These are phyloP conservation scores for Pammene fasciana DNA, from an alignment of 2,888 invertebrate genomes.

Conservation along the genomic window DNA sequence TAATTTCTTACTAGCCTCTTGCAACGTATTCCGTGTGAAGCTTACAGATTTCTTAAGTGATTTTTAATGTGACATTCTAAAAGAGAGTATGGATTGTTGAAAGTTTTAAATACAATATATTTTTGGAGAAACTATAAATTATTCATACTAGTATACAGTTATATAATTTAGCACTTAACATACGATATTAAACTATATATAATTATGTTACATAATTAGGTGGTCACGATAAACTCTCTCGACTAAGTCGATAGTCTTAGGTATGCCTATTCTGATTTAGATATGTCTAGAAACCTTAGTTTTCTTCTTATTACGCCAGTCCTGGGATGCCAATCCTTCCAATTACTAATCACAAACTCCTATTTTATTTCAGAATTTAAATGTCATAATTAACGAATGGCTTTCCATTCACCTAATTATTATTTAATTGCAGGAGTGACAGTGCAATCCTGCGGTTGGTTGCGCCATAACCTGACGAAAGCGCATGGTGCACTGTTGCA, in stretches of 20 bases:
- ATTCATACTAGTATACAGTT: not conserved
- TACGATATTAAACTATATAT: not conserved
- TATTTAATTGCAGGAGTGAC: slow-evolving; percentile 30
- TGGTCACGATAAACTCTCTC: not conserved
- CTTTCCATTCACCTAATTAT: slow-evolving; percentile 15
- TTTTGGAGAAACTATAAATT: slow-evolving; percentile 1
- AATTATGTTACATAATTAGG: not conserved
- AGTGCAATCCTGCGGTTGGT: slow-evolving; percentile 42
- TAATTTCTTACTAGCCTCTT: slow-evolving; percentile 20
- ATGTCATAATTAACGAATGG: not conserved
- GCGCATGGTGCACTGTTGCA: slow-evolving; percentile 40
- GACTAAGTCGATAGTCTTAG: not conserved
- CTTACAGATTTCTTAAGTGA: slow-evolving; percentile 18
- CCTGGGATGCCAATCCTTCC: too few relatives aligned
- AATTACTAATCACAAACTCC: not conserved
- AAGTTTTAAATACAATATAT: not conserved
- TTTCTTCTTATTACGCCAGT: too few relatives aligned
- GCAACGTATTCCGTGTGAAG: slow-evolving; percentile 26
- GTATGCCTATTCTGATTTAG: not conserved
- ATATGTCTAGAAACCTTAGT: too few relatives aligned
- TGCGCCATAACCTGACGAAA: slow-evolving; percentile 42
- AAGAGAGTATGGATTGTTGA: not conserved
- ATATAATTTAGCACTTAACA: not conserved
- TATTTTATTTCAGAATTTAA: not conserved
- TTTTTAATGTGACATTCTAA: not conserved